These are phyloP conservation scores for Taenioides sp. DNA, from an alignment of 2,797 vertebrate genomes.

Conservation along the genomic window DNA sequence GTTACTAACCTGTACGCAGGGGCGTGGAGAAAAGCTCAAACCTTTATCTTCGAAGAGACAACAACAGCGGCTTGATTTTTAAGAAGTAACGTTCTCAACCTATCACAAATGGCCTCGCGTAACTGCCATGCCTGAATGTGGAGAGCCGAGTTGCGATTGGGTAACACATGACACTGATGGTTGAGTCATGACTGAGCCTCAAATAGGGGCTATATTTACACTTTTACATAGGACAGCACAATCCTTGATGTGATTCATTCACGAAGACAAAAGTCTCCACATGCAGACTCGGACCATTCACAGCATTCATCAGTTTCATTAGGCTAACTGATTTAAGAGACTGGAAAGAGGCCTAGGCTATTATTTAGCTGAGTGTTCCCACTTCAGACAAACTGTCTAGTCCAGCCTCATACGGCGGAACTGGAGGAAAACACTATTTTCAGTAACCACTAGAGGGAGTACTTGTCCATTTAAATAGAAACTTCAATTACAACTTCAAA, in stretches of 20 bases:
- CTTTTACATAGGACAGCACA: background rate
- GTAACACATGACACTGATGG: background rate
- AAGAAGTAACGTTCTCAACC: slow-evolving; percentile 48
- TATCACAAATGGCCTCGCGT: slow-evolving; percentile 53
- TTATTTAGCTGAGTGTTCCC: background rate
- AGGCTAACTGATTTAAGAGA: background rate
- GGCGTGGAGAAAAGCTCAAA: slow-evolving; percentile 26
- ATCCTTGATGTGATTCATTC: background rate
- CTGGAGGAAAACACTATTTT: background rate
- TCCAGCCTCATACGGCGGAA: background rate
- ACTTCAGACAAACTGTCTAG: background rate
- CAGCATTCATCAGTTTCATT: background rate
- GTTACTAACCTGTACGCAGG: slow-evolving; percentile 60
- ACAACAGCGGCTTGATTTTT: slow-evolving; percentile 24
- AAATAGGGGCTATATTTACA: background rate
- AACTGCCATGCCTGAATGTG: slow-evolving; percentile 13
- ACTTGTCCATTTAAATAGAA: background rate
- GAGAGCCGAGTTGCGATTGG: slow-evolving; percentile 61
- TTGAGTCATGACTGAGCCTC: background rate
- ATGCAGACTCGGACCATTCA: background rate
- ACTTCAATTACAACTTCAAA: background rate
- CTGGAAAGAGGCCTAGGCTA: background rate
- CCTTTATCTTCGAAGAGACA: slow-evolving; percentile 35
- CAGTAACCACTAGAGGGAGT: slow-evolving; percentile 4
- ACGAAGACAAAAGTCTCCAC: background rate